Evolutionary conservation across 1,140 invertebrate genomes (phyloP).

Genomic region (Adoxophyes honmai): DNA sequence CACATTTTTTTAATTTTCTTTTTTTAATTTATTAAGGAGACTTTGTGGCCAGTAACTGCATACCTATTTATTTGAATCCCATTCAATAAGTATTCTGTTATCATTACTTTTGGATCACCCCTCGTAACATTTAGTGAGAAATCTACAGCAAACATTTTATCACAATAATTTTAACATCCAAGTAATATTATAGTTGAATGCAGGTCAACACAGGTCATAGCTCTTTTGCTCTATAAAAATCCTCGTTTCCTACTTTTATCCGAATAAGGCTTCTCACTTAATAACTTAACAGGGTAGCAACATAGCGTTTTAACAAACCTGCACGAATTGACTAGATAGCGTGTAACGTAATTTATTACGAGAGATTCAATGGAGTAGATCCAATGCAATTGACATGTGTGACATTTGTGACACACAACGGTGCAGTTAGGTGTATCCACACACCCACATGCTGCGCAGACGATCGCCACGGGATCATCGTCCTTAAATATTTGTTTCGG

Average conservation of each 20-base stretch:
- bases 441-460: background rate
- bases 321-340: background rate
- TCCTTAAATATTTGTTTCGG: background rate
- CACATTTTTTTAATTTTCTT: too few relatives aligned
- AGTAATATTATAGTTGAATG: too few relatives aligned
- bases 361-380: too few relatives aligned
- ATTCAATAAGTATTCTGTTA: too few relatives aligned
- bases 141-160: too few relatives aligned
- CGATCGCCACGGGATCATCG: background rate
- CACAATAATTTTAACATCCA: too few relatives aligned
- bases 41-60: too few relatives aligned
- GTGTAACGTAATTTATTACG: background rate
- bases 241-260: background rate
- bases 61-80: too few relatives aligned
- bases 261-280: conserved; percentile 1
- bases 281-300: background rate
- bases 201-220: too few relatives aligned
- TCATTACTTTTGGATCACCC: too few relatives aligned
- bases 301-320: background rate
- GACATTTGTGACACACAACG: background rate
- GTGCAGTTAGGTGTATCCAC: background rate
- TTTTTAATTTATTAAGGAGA: too few relatives aligned
- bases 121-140: too few relatives aligned
- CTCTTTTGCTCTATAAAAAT: background rate
- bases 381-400: background rate